A percentile compares a stretch with the other conserved stretches of the same genome.
These are phyloP conservation scores for Chaetogeoica ovagalla DNA, from an alignment of 2,888 invertebrate species.

Conservation along the genomic window DNA sequence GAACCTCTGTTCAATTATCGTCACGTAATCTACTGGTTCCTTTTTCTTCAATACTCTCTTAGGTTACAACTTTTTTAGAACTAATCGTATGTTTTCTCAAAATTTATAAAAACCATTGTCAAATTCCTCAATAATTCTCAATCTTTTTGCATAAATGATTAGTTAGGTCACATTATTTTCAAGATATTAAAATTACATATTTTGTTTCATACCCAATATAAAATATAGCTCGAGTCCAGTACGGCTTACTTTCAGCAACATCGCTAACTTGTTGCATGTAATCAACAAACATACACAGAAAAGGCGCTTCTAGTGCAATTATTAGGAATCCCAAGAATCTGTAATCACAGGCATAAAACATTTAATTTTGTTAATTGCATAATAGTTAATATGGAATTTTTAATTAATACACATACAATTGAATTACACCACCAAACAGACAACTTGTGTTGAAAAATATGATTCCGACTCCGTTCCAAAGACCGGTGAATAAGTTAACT, in stretches of 20 bases:
- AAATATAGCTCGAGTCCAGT: slow-evolving; percentile 84
- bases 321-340: slow-evolving; percentile 83
- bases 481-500: slow-evolving; percentile 85
- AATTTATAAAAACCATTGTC: no score
- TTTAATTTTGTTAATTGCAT: neutral
- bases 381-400: neutral
- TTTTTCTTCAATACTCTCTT: no score
- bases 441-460: slow-evolving; percentile 67
- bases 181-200: neutral
- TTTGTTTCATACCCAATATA: slow-evolving; percentile 77
- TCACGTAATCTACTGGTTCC: no score
- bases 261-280: slow-evolving; percentile 85
- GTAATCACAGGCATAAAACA: slow-evolving; percentile 34
- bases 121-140: no score
- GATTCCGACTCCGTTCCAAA: slow-evolving; percentile 74
- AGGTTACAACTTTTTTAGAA: no score
- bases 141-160: no score
- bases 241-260: slow-evolving; percentile 79
- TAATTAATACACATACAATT: slow-evolving; percentile 65
- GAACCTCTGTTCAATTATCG: no score
- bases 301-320: slow-evolving; percentile 91
- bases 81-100: no score
- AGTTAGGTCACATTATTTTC: neutral
- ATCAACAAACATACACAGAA: slow-evolving; percentile 95
- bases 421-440: slow-evolving; percentile 79